A percentile compares a stretch with the other conserved stretches of the same genome.
phyloP scores from a whole-genome alignment of 2,113 vertebrate species.

The Charina bottae region DNA sequence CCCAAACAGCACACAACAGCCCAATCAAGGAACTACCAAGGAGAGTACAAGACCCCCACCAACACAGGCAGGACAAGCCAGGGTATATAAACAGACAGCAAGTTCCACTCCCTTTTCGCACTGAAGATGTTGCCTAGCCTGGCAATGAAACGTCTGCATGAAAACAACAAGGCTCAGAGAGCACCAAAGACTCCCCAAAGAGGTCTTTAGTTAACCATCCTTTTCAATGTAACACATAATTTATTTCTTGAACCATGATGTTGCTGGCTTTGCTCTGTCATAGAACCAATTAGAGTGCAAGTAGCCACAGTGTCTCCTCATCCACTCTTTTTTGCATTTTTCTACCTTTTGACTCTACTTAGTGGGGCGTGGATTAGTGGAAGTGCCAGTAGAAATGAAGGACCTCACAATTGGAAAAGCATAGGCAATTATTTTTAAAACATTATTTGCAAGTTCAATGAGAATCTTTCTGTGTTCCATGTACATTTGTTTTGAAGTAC shows the following conservation, averaged over 20 bases:
- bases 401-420: background rate
- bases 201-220: background rate
- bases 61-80: too few species aligned
- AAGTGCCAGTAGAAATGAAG: background rate
- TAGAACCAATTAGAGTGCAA: background rate
- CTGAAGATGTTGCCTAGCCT: too few species aligned
- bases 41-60: too few species aligned
- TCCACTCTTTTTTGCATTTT: background rate
- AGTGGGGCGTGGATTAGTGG: background rate
- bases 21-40: too few species aligned
- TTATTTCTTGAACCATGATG: background rate
- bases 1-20: too few species aligned
- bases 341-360: background rate
- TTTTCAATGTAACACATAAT: background rate
- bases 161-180: too few species aligned
- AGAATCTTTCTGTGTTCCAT: background rate
- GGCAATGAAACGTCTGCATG: too few species aligned
- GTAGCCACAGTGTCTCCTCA: background rate
- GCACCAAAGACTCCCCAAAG: too few species aligned
- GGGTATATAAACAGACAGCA: too few species aligned
- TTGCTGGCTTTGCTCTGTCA: background rate
- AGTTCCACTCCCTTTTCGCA: too few species aligned
- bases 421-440: background rate
- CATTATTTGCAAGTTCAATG: background rate
- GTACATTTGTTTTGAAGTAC: background rate